These are phyloP conservation scores for Paraplagusia blochii DNA, from an alignment of 2,113 vertebrate genomes.

Conservation along the genomic window DNA sequence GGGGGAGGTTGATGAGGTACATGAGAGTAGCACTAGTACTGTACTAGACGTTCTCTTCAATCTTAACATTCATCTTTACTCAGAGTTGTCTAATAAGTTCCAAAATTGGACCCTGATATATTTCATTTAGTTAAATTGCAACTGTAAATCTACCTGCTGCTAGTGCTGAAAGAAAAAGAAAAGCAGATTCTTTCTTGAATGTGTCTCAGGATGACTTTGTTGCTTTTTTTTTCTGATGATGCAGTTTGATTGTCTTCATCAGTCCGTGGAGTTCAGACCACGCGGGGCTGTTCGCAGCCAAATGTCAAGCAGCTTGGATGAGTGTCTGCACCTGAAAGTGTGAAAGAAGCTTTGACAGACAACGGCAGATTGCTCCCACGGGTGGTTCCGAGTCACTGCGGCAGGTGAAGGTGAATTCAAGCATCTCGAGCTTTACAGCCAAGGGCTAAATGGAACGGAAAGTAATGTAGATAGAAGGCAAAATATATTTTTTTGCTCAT, in stretches of 20 bases:
- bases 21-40: no score
- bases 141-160: no score
- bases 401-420: not conserved
- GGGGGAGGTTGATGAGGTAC: no score
- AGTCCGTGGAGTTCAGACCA: not conserved
- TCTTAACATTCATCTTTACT: no score
- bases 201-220: no score
- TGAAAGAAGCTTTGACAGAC: not conserved
- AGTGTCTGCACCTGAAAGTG: not conserved
- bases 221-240: not conserved
- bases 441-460: not conserved
- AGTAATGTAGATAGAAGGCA: not conserved
- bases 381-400: not conserved
- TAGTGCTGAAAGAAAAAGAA: not conserved
- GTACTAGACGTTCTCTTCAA: no score
- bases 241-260: not conserved
- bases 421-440: not conserved
- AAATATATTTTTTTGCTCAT: not conserved
- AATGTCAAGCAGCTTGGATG: not conserved
- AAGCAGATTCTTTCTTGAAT: not conserved
- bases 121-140: no score
- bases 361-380: not conserved
- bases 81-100: no score
- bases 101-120: no score
- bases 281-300: not conserved